Conservation (phyloP, 2,113 vertebrate genomes). For the Ceyx margarethae region DNA sequence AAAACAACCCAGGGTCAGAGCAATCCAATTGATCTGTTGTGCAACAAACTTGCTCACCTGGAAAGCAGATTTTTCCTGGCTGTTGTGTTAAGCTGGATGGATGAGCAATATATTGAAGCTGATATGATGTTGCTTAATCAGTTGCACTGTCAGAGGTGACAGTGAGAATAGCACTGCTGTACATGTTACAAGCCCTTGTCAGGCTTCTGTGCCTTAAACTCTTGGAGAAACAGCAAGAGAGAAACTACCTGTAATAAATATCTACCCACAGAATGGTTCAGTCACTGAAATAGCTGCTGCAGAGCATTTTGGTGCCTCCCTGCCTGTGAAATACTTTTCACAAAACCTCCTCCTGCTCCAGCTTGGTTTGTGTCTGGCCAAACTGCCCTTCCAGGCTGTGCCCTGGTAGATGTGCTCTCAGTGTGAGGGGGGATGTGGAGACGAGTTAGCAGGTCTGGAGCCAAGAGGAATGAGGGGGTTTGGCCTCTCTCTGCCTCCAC, state of each 20-base stretch:
- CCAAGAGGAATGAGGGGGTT: neutral
- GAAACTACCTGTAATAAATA: constrained; percentile 52
- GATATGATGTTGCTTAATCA: neutral
- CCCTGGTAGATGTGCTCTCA: neutral
- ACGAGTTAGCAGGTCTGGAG: neutral
- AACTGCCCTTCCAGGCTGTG: too few species aligned
- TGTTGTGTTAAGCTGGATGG: constrained; percentile 18
- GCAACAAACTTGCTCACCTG: constrained; percentile 22
- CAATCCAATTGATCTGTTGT: neutral
- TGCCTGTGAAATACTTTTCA: constrained; percentile 48
- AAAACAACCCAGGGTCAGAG: neutral
- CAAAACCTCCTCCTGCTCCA: constrained; percentile 35
- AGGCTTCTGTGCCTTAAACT: constrained; percentile 66
- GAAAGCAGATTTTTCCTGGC: neutral
- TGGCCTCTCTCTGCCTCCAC: rapidly evolving
- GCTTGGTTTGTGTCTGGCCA: constrained; percentile 15
- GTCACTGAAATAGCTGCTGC: constrained; percentile 27
- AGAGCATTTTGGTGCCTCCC: neutral
- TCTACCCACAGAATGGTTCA: constrained; percentile 8
- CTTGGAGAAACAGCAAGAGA: constrained; percentile 28
- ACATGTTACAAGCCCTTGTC: constrained; percentile 39
- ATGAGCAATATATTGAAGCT: constrained; percentile 48
- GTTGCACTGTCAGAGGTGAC: neutral
- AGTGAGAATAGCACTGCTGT: constrained; percentile 33
- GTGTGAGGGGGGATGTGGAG: neutral